These are phyloP conservation scores for Antheraea assamensis DNA, from an alignment of 2,888 invertebrate genomes.

Conservation along the genomic window DNA sequence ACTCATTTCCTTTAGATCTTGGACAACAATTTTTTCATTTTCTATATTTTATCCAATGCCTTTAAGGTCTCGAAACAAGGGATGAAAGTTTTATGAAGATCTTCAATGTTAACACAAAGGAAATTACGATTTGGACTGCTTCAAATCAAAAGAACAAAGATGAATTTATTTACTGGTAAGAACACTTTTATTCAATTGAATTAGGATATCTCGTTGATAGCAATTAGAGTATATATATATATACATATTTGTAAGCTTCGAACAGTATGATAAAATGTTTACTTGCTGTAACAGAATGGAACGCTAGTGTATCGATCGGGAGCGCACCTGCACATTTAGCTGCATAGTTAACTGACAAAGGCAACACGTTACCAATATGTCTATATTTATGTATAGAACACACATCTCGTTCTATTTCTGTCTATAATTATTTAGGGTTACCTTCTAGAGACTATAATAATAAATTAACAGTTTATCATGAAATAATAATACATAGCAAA, in stretches of 20 bases:
- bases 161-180: not conserved
- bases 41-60: not conserved
- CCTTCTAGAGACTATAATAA: not conserved
- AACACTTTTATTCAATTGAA: not conserved
- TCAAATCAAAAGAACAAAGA: not conserved
- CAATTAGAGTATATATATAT: not conserved
- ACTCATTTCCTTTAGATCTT: not conserved
- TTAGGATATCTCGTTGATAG: not conserved
- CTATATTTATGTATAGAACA: not conserved
- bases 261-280: not conserved
- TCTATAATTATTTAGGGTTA: not conserved
- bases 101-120: not conserved
- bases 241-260: not conserved
- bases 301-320: slow-evolving; percentile 2
- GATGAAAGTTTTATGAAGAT: not conserved
- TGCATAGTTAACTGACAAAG: not conserved
- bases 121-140: not conserved
- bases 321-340: slow-evolving; percentile 4
- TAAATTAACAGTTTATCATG: not conserved
- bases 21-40: not conserved
- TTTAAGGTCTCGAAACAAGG: not conserved
- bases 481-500: not conserved
- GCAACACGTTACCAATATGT: not conserved
- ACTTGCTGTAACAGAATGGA: slow-evolving; percentile 1
- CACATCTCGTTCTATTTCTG: not conserved